These are phyloP conservation scores for Neoarius graeffei DNA, from an alignment of 2,113 vertebrate genomes.

Conservation along the genomic window DNA sequence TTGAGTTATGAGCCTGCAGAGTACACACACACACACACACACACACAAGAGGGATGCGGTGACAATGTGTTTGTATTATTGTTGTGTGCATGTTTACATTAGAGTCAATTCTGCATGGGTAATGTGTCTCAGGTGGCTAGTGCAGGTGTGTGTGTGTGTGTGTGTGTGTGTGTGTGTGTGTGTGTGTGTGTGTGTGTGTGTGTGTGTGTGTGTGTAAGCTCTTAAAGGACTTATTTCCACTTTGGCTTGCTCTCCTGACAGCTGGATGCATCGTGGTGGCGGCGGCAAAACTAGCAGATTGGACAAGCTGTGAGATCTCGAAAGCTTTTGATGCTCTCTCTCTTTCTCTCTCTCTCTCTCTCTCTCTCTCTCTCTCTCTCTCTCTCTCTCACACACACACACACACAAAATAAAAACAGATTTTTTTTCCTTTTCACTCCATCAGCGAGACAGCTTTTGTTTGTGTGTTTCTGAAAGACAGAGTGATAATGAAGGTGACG, in stretches of 20 bases:
- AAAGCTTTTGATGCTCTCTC: slow-evolving; percentile 10
- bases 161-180: slow-evolving; percentile 5
- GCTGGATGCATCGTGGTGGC: slow-evolving; percentile 16
- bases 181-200: slow-evolving; percentile 23
- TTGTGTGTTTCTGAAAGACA: slow-evolving; percentile 3
- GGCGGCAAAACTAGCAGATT: slow-evolving; percentile 33
- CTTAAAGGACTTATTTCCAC: slow-evolving; percentile 6
- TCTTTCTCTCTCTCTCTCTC: not conserved
- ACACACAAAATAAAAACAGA: slow-evolving; percentile 24
- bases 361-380: not conserved
- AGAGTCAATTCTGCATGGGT: not conserved
- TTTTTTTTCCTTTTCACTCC: slow-evolving; percentile 5
- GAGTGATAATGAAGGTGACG: not conserved
- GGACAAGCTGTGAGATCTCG: not conserved
- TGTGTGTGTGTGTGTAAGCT: slow-evolving; percentile 1
- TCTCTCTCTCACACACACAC: slow-evolving; percentile 23
- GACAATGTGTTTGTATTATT: not conserved
- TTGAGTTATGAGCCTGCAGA: slow-evolving; percentile 30
- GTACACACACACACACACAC: slow-evolving; percentile 1
- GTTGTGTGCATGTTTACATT: slow-evolving; percentile 1
- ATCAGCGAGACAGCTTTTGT: slow-evolving; percentile 14
- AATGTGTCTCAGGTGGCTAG: slow-evolving; percentile 13
- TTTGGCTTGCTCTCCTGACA: slow-evolving; percentile 9
- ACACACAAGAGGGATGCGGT: not conserved
- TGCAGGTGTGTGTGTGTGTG: slow-evolving; percentile 26